phyloP scores from a whole-genome alignment of 2,797 vertebrate species.

The Alcedo quadribrachys region DNA sequence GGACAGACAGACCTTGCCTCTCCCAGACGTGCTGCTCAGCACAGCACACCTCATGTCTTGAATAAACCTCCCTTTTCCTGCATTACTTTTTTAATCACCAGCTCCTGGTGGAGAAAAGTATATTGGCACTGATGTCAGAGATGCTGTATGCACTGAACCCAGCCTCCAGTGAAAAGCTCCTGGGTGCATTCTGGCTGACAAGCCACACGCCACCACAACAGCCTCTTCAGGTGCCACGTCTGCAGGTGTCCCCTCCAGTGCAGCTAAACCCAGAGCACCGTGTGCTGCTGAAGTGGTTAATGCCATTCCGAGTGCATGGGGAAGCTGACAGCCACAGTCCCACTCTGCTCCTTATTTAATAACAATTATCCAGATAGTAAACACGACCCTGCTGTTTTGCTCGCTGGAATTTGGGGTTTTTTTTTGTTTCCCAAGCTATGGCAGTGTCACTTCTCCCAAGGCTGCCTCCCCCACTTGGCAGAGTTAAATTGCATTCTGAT shows the following conservation, averaged over 20 bases:
- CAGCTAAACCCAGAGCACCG: not conserved
- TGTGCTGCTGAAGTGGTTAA: not conserved
- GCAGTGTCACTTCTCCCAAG: slow-evolving; percentile 58
- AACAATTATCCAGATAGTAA: slow-evolving; percentile 54
- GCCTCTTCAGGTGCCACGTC: not conserved
- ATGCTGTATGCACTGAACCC: fast-evolving
- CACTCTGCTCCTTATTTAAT: slow-evolving; percentile 49
- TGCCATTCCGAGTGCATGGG: not conserved
- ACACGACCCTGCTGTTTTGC: slow-evolving; percentile 62
- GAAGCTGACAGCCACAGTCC: not conserved
- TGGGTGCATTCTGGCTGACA: not conserved
- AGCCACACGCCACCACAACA: not conserved
- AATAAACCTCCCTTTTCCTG: not conserved
- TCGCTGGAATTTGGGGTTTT: slow-evolving; percentile 25
- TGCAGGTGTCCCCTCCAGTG: not conserved
- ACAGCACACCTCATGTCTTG: not conserved
- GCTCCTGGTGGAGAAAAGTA: not conserved
- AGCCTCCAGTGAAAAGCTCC: not conserved
- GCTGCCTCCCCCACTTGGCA: slow-evolving; percentile 62
- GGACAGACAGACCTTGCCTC: not conserved
- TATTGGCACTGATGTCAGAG: not conserved
- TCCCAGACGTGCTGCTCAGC: not conserved
- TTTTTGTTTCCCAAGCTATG: slow-evolving; percentile 62
- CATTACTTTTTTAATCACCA: not conserved
- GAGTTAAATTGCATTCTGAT: slow-evolving; percentile 71